Percentiles rank a stretch among this genome's conserved stretches.
These are phyloP conservation scores for Isichthys henryi DNA, from an alignment of 2,113 vertebrate genomes.

Conservation along the genomic window DNA sequence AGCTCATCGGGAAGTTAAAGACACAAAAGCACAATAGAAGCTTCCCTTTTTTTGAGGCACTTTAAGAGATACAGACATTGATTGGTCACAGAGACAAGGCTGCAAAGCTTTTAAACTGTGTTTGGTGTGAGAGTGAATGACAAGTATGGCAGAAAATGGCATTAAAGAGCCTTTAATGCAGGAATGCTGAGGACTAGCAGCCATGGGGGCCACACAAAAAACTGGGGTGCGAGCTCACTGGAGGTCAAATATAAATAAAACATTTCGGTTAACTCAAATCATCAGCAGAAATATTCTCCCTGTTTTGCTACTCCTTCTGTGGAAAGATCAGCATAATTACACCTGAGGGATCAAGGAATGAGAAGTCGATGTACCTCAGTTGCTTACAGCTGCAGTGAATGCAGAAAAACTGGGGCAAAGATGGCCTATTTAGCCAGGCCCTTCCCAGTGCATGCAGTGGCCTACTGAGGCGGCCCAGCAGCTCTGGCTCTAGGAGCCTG, in stretches of 20 bases:
- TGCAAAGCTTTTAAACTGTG: not conserved
- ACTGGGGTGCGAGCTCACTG: too few species aligned
- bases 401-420: slow-evolving; percentile 6
- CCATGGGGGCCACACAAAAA: not conserved
- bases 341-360: not conserved
- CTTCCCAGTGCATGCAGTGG: not conserved
- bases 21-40: not conserved
- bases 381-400: not conserved
- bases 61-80: not conserved
- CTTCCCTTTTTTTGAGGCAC: not conserved
- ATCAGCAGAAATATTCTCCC: not conserved
- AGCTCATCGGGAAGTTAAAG: not conserved
- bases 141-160: not conserved
- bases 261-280: not conserved
- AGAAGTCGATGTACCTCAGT: not conserved
- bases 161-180: not conserved
- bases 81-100: not conserved
- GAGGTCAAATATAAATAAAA: not conserved
- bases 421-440: not conserved
- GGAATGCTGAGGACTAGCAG: not conserved
- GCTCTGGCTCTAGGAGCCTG: not conserved
- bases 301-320: not conserved
- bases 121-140: not conserved
- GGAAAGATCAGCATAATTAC: not conserved
- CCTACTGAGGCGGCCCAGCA: not conserved